A percentile compares a stretch with the other conserved stretches of the same genome.
phyloP scores from a whole-genome alignment of 2,797 vertebrate genomes.

The Ctenosaura bakeri region DNA sequence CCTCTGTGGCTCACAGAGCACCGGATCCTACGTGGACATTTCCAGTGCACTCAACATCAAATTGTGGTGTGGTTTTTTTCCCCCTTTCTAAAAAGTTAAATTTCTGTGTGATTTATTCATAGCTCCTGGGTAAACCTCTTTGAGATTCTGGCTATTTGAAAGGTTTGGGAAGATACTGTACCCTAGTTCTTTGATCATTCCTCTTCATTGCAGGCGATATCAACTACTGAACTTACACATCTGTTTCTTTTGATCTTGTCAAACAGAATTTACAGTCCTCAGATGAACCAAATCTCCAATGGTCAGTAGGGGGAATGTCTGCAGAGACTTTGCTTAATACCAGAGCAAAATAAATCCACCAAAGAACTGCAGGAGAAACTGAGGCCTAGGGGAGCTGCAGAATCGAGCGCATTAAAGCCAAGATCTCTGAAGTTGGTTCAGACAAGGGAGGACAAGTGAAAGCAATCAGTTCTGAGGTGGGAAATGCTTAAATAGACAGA shows the following conservation, averaged over 20 bases:
- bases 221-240: conserved; percentile 77
- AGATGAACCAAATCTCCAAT: conserved; percentile 82
- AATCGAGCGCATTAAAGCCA: conserved; percentile 69
- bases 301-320: conserved; percentile 77
- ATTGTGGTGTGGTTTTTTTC: conserved; percentile 9
- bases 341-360: conserved; percentile 76
- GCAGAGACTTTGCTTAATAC: conserved; percentile 74
- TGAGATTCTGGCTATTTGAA: conserved; percentile 79
- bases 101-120: conserved; percentile 81
- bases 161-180: conserved; percentile 76
- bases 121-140: conserved; percentile 77
- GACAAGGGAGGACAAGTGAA: conserved; percentile 73
- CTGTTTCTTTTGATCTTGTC: conserved; percentile 84
- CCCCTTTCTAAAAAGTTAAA: conserved; percentile 61
- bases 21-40: conserved; percentile 72
- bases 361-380: conserved; percentile 64
- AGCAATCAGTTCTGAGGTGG: conserved; percentile 68
- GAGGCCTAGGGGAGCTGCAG: conserved; percentile 71
- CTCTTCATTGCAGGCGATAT: conserved; percentile 71
- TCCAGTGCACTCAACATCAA: conserved; percentile 73
- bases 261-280: conserved; percentile 83
- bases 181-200: conserved; percentile 79
- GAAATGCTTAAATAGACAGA: conserved; percentile 73
- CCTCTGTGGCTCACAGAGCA: conserved; percentile 70
- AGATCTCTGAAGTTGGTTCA: conserved; percentile 70